phyloP scores from a whole-genome alignment of 2,888 invertebrate species.

The Axea sp. region DNA sequence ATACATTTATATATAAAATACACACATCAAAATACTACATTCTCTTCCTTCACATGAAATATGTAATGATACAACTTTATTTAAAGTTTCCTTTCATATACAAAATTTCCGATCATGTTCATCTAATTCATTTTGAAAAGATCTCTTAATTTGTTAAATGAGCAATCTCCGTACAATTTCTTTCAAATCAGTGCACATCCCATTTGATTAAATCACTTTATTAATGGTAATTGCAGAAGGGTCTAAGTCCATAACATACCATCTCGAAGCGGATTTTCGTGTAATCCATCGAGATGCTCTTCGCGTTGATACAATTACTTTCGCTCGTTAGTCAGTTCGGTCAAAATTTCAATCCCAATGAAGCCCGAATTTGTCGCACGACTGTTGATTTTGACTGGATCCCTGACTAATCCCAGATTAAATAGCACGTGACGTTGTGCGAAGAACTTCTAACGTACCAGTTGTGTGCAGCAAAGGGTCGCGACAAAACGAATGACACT shows the following conservation, averaged over 20 bases:
- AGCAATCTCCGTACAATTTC: constrained; percentile 4
- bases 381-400: constrained; percentile 65
- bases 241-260: constrained; percentile 32
- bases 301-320: constrained; percentile 61
- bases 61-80: no score
- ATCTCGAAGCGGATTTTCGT: constrained; percentile 30
- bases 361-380: constrained; percentile 61
- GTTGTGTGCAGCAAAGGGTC: constrained; percentile 64
- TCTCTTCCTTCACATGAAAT: no score
- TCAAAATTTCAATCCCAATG: constrained; percentile 60
- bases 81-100: no score
- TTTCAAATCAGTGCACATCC: constrained; percentile 35
- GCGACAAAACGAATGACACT: constrained; percentile 69
- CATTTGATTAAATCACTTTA: constrained; percentile 51
- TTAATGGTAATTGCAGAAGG: constrained; percentile 35
- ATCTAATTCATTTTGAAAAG: no score
- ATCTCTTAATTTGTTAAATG: background rate
- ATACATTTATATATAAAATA: no score
- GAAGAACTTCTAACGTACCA: constrained; percentile 40
- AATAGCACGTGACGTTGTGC: constrained; percentile 66
- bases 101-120: no score
- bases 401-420: constrained; percentile 66
- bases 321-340: constrained; percentile 62
- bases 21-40: no score
- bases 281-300: constrained; percentile 50